phyloP scores from a whole-genome alignment of 2,888 invertebrate species.

The Apoda limacodes region DNA sequence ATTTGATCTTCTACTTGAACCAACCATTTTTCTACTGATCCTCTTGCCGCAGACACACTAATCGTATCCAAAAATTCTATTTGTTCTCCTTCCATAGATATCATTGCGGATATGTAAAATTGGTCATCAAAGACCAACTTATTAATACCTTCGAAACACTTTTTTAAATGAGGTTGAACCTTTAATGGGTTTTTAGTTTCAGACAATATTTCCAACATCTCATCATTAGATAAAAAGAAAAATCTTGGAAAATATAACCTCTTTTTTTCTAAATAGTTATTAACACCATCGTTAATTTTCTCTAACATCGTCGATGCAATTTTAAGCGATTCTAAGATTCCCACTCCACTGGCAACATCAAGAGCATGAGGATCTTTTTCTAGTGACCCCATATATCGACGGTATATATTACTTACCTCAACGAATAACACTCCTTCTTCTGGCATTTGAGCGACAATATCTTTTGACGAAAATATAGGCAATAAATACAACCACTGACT shows the following conservation, averaged over 20 bases:
- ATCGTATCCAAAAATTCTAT: slow-evolving; percentile 72
- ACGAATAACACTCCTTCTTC: slow-evolving; percentile 84
- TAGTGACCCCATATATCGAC: slow-evolving; percentile 73
- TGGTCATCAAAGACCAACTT: slow-evolving; percentile 78
- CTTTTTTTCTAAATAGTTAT: slow-evolving; percentile 86
- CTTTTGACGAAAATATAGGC: slow-evolving; percentile 89
- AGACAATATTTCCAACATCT: slow-evolving; percentile 90
- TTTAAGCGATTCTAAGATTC: slow-evolving; percentile 77
- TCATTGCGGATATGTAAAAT: slow-evolving; percentile 81
- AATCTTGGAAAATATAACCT: slow-evolving; percentile 86
- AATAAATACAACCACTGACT: slow-evolving; percentile 87
- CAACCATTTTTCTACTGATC: slow-evolving; percentile 90
- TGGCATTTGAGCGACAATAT: slow-evolving; percentile 88
- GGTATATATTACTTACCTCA: slow-evolving; percentile 77
- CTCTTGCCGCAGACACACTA: slow-evolving; percentile 78
- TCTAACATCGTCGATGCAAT: slow-evolving; percentile 78
- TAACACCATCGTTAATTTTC: slow-evolving; percentile 85
- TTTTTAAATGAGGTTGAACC: slow-evolving; percentile 88
- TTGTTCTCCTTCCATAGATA: slow-evolving; percentile 81
- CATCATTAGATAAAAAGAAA: slow-evolving; percentile 92
- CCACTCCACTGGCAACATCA: slow-evolving; percentile 73
- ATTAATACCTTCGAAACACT: slow-evolving; percentile 89
- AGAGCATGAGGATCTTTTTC: slow-evolving; percentile 74
- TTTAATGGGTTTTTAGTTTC: slow-evolving; percentile 88
- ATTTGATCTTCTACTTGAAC: slow-evolving; percentile 86